phyloP scores from a whole-genome alignment of 2,888 invertebrate species.

The Drosophila flavopinicola region DNA sequence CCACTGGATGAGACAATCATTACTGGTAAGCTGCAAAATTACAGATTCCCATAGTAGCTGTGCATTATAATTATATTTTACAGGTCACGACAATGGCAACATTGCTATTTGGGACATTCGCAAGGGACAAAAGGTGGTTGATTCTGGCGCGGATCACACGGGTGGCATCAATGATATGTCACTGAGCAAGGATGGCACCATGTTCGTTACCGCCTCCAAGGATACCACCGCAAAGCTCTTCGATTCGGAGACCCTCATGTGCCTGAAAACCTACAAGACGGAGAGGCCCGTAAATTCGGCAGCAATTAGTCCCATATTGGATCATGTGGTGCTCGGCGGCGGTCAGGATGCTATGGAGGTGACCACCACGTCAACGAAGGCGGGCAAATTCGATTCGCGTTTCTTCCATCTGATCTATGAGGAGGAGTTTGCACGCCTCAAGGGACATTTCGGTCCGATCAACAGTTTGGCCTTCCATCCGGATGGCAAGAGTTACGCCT shows the following conservation, averaged over 20 bases:
- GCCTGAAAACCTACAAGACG: conserved; percentile 97
- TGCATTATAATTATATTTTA: not conserved
- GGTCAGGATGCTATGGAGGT: conserved; percentile 99
- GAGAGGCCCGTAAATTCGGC: conserved; percentile 99
- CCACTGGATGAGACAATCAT: conserved; percentile 95
- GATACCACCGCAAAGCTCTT: conserved; percentile 98
- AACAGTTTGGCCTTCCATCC: conserved; percentile 99
- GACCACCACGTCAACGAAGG: conserved; percentile 95
- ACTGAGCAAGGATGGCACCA: conserved; percentile 94
- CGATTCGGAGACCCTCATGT: conserved; percentile 93
- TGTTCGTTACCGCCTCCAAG: conserved; percentile 98
- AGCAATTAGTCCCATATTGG: conserved; percentile 96
- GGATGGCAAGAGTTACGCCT: conserved; percentile 97
- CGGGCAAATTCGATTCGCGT: conserved; percentile 98
- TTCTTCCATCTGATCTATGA: conserved; percentile 98
- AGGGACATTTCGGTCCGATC: conserved; percentile 99
- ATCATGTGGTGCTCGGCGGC: conserved; percentile 99
- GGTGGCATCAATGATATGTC: conserved; percentile 98
- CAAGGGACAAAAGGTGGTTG: conserved; percentile 91
- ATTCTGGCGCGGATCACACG: conserved; percentile 92
- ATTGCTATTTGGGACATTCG: conserved; percentile 96
- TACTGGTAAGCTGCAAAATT: conserved; percentile 85
- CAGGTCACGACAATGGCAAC: conserved; percentile 95
- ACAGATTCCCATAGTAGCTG: rapidly evolving
- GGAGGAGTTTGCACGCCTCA: conserved; percentile 98